Conservation (phyloP, 2,888 invertebrate species). For the Bimastos eiseni region DNA sequence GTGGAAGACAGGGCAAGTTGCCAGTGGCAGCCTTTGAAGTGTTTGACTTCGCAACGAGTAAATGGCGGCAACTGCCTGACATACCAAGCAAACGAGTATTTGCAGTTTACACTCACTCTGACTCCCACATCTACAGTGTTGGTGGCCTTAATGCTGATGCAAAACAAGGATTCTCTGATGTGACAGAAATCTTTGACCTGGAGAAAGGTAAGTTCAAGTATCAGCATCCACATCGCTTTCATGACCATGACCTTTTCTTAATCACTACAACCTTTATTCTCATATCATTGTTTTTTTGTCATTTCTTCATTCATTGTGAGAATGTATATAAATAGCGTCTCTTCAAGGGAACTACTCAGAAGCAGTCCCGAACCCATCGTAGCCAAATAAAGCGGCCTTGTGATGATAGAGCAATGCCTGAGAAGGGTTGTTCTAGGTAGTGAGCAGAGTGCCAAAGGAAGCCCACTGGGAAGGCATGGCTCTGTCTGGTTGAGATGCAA, state of each 20-base stretch:
- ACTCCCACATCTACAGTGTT: slow-evolving; percentile 55
- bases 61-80: slow-evolving; percentile 54
- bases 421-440: too few species aligned
- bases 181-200: slow-evolving; percentile 55
- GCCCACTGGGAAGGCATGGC: too few species aligned
- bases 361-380: too few species aligned
- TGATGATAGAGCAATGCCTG: too few species aligned
- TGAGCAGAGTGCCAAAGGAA: too few species aligned
- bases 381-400: too few species aligned
- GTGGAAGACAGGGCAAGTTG: slow-evolving; percentile 58
- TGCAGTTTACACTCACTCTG: slow-evolving; percentile 53
- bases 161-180: slow-evolving; percentile 55
- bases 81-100: slow-evolving; percentile 59
- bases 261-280: slow-evolving; percentile 6
- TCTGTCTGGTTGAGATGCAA: too few species aligned
- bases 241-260: too few species aligned
- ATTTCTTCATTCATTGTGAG: too few species aligned
- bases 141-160: slow-evolving; percentile 58
- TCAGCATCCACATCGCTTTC: not conserved
- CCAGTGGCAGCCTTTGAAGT: slow-evolving; percentile 56
- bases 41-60: slow-evolving; percentile 53
- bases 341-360: too few species aligned
- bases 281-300: slow-evolving; percentile 15
- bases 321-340: too few species aligned
- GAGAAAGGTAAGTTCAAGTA: slow-evolving; percentile 49